phyloP scores from a whole-genome alignment of 2,113 vertebrate genomes.

The Rhynchopsitta pachyrhyncha region DNA sequence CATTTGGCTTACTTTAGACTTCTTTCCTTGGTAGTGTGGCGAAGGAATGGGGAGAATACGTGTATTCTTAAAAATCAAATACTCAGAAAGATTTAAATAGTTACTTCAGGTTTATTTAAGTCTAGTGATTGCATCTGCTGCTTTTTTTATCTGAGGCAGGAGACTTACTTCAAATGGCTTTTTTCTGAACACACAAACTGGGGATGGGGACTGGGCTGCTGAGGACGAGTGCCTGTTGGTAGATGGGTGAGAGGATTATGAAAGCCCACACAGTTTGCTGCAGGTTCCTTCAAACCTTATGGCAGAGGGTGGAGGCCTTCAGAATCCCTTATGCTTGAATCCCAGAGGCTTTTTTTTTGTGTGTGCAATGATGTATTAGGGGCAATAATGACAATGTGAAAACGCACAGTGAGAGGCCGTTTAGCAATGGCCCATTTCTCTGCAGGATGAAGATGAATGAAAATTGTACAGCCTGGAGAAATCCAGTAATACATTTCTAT shows the following conservation, averaged over 20 bases:
- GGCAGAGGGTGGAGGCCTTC: neutral
- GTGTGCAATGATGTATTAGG: neutral
- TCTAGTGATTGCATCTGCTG: neutral
- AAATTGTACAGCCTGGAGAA: constrained; percentile 19
- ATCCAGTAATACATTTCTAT: neutral
- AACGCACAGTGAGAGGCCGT: neutral
- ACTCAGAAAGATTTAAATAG: neutral
- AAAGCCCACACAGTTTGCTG: neutral
- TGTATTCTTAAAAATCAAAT: neutral
- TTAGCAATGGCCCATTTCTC: neutral
- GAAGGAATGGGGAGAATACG: neutral
- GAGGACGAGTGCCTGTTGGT: neutral
- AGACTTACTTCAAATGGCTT: neutral
- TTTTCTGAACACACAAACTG: neutral
- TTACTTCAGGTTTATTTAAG: neutral
- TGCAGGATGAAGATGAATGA: neutral
- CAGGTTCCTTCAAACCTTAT: neutral
- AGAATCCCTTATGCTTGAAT: neutral
- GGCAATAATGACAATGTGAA: neutral
- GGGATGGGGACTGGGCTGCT: neutral
- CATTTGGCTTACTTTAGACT: neutral
- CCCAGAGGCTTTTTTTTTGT: neutral
- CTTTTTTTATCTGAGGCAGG: neutral
- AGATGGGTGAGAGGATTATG: neutral
- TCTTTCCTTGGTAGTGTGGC: neutral